A percentile compares a stretch with the other conserved stretches of the same genome.
These are phyloP conservation scores for Apistogramma diplotaenia DNA, from an alignment of 2,113 vertebrate genomes.

Conservation along the genomic window DNA sequence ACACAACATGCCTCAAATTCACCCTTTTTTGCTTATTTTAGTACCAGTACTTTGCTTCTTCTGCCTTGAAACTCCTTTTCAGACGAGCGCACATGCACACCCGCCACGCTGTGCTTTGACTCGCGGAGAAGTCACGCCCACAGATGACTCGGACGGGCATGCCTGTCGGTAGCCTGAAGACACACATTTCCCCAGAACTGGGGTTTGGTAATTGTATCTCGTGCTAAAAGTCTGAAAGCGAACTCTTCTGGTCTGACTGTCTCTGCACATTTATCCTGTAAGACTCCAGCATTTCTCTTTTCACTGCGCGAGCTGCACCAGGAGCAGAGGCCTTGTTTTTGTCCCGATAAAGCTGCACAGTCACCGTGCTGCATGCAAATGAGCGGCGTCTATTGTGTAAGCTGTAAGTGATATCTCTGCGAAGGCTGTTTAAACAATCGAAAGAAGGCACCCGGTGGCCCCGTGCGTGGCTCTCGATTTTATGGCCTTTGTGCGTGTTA, in stretches of 20 bases:
- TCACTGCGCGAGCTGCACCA: slow-evolving; percentile 14
- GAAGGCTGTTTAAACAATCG: slow-evolving; percentile 57
- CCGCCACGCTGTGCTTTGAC: slow-evolving; percentile 22
- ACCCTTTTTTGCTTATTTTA: background rate
- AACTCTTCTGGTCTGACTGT: slow-evolving; percentile 6
- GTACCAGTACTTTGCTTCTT: background rate
- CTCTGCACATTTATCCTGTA: slow-evolving; percentile 14
- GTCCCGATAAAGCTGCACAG: slow-evolving; percentile 33
- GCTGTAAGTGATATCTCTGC: slow-evolving; percentile 54
- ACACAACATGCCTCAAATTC: background rate
- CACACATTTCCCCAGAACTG: slow-evolving; percentile 40
- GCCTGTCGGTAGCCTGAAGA: slow-evolving; percentile 48
- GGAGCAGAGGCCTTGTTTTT: slow-evolving; percentile 33
- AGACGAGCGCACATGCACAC: background rate
- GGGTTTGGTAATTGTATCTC: slow-evolving; percentile 27
- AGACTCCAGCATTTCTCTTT: slow-evolving; percentile 5
- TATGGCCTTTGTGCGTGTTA: slow-evolving; percentile 45
- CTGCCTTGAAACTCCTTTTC: background rate
- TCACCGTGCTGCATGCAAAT: slow-evolving; percentile 64
- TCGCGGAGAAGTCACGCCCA: slow-evolving; percentile 30
- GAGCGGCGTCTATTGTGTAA: slow-evolving; percentile 35
- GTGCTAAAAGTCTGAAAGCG: slow-evolving; percentile 56
- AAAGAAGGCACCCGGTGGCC: slow-evolving; percentile 27
- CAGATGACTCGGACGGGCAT: slow-evolving; percentile 35
- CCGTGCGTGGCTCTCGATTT: slow-evolving; percentile 44